Evolutionary conservation across 1,140 invertebrate species (phyloP).

Genomic region (Fopius arisanus): DNA sequence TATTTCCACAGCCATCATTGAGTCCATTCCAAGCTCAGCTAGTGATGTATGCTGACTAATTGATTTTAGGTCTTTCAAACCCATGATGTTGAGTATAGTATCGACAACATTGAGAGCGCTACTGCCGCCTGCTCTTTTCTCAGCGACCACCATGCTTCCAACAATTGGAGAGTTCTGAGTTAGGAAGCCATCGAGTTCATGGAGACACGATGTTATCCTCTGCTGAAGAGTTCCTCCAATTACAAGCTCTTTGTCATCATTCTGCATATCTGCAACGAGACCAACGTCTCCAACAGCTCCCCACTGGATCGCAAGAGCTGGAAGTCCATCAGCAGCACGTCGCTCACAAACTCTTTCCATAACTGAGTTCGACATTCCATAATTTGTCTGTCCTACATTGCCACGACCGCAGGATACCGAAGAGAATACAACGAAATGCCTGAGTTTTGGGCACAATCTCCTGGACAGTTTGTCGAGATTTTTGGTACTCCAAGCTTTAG

Average conservation of each 20-base stretch:
- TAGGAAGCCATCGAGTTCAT: conserved; percentile 68
- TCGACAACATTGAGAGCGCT: conserved; percentile 57
- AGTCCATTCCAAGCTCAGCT: conserved; percentile 84
- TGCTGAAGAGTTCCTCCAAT: conserved; percentile 74
- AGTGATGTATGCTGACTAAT: conserved; percentile 72
- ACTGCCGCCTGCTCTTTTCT: conserved; percentile 58
- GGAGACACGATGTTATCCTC: conserved; percentile 70
- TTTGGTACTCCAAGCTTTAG: conserved; percentile 65
- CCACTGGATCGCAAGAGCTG: conserved; percentile 70
- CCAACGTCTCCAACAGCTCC: conserved; percentile 69
- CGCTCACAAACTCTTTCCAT: conserved; percentile 70
- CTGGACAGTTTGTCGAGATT: conserved; percentile 64
- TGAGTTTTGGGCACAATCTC: conserved; percentile 62
- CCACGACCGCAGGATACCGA: conserved; percentile 80
- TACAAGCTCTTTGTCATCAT: conserved; percentile 69
- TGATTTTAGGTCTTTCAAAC: conserved; percentile 64
- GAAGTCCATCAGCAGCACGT: conserved; percentile 62
- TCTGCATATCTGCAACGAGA: conserved; percentile 71
- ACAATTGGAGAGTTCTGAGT: conserved; percentile 68
- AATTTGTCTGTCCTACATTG: conserved; percentile 81
- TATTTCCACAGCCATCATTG: conserved; percentile 84
- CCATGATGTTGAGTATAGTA: conserved; percentile 64
- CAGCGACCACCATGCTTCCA: conserved; percentile 71
- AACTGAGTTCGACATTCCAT: conserved; percentile 71
- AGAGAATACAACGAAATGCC: conserved; percentile 75